A percentile compares a stretch with the other conserved stretches of the same genome.
These are phyloP conservation scores for Tridacna gigas DNA, from an alignment of 2,888 invertebrate genomes.

Conservation along the genomic window DNA sequence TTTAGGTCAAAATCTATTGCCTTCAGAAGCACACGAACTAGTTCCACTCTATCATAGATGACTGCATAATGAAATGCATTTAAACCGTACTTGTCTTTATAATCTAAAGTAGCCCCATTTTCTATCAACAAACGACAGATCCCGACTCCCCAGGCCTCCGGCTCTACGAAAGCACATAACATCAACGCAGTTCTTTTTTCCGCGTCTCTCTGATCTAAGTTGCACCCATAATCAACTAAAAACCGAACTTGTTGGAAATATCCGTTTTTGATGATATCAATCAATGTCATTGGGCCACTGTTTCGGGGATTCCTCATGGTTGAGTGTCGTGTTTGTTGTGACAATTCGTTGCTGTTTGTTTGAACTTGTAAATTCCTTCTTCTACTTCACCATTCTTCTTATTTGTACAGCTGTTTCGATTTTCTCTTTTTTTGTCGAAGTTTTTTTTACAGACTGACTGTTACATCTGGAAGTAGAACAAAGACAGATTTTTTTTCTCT, in stretches of 20 bases:
- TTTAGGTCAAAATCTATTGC: slow-evolving; percentile 83
- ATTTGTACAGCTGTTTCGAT: not conserved
- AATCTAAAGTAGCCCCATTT: slow-evolving; percentile 76
- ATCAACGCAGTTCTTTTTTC: slow-evolving; percentile 80
- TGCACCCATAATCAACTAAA: slow-evolving; percentile 77
- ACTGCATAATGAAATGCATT: slow-evolving; percentile 83
- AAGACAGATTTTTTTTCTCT: no score
- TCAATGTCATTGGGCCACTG: slow-evolving; percentile 46
- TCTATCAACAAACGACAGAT: slow-evolving; percentile 83
- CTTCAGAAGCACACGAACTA: slow-evolving; percentile 76
- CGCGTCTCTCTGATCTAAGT: slow-evolving; percentile 77
- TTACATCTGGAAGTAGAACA: no score
- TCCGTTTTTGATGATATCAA: slow-evolving; percentile 79
- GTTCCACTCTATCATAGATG: slow-evolving; percentile 76
- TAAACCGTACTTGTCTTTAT: slow-evolving; percentile 77
- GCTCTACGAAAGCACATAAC: slow-evolving; percentile 80
- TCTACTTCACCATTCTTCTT: not conserved
- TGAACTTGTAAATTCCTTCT: not conserved
- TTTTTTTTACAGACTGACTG: no score
- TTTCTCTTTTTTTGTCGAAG: not conserved
- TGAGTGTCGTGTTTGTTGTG: slow-evolving; percentile 11
- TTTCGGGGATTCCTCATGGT: slow-evolving; percentile 47
- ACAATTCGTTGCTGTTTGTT: not conserved
- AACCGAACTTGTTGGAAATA: slow-evolving; percentile 82
- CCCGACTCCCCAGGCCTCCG: slow-evolving; percentile 81